These are phyloP conservation scores for Actias luna DNA, from an alignment of 2,888 invertebrate genomes.

Conservation along the genomic window DNA sequence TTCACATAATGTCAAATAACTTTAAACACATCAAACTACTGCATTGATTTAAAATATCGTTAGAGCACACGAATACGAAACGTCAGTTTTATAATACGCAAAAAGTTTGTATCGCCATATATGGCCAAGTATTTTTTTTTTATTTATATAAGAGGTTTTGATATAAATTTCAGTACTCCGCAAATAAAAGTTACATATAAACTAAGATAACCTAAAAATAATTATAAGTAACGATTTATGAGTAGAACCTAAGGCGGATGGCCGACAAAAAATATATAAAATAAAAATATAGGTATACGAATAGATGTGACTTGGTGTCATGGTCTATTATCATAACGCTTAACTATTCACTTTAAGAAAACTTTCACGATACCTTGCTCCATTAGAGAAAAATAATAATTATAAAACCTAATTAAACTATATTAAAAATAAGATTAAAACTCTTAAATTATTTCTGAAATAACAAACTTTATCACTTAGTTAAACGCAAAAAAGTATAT, in stretches of 20 bases:
- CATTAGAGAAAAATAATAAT: background rate
- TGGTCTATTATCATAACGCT: background rate
- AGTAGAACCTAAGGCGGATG: slow-evolving; percentile 50
- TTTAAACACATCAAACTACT: no score
- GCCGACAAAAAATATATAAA: slow-evolving; percentile 46
- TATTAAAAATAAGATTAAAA: background rate
- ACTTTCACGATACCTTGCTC: background rate
- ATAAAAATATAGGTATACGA: slow-evolving; percentile 43
- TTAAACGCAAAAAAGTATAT: background rate
- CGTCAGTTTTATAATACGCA: no score
- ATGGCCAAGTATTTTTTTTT: no score
- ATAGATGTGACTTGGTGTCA: background rate
- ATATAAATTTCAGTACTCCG: slow-evolving; percentile 5
- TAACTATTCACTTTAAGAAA: background rate
- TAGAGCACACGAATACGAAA: no score
- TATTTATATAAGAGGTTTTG: no score
- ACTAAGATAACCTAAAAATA: slow-evolving; percentile 2
- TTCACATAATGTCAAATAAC: no score
- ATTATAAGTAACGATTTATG: background rate
- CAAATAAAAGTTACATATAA: background rate
- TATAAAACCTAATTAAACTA: background rate
- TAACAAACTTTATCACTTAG: background rate
- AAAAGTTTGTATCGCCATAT: no score
- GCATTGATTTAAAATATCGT: no score
- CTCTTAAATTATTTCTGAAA: background rate